These are phyloP conservation scores for Dicaeum eximium DNA, from an alignment of 2,113 vertebrate genomes.

Conservation along the genomic window DNA sequence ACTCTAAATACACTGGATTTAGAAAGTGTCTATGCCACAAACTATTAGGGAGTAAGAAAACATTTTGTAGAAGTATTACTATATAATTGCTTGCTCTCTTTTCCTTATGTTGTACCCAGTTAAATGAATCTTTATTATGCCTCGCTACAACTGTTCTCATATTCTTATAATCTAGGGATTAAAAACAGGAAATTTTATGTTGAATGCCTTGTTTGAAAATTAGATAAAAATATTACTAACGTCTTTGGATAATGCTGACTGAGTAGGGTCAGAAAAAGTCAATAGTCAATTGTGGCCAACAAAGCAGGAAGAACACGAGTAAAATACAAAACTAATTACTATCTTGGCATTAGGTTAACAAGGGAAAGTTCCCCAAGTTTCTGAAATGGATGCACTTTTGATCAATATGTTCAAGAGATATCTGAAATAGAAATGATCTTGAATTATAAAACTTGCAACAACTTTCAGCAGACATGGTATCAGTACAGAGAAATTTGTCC, in stretches of 20 bases:
- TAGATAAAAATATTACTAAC: not conserved
- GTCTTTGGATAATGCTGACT: not conserved
- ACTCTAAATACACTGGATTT: not conserved
- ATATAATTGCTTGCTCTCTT: not conserved
- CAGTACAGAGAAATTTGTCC: not conserved
- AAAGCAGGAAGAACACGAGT: not conserved
- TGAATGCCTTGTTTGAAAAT: not conserved
- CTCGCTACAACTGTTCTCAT: not conserved
- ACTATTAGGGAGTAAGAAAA: not conserved
- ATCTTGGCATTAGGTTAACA: not conserved
- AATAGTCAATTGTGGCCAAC: not conserved
- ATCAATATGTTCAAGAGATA: not conserved
- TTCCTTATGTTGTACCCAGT: not conserved
- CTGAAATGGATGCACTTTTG: not conserved
- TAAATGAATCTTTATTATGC: not conserved
- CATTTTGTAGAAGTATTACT: not conserved
- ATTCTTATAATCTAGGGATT: not conserved
- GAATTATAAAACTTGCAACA: not conserved
- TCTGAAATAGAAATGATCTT: not conserved
- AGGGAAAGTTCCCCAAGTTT: not conserved
- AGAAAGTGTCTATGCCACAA: not conserved
- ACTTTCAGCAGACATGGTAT: not conserved
- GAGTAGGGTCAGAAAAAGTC: not conserved
- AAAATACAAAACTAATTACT: not conserved
- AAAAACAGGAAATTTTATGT: not conserved